These are phyloP conservation scores for Drosophila conformis DNA, from an alignment of 2,888 invertebrate genomes.

Conservation along the genomic window DNA sequence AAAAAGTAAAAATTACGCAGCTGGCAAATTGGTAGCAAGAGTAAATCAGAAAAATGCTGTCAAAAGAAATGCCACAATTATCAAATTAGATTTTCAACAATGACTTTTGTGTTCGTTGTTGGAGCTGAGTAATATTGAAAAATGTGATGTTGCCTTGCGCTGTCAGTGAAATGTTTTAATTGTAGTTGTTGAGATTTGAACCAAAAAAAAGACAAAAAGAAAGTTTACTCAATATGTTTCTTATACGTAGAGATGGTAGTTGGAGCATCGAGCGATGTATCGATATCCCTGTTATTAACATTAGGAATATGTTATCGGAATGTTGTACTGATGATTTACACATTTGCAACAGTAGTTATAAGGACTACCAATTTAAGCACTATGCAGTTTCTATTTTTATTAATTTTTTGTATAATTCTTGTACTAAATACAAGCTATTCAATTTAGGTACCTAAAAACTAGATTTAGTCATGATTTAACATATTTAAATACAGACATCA, in stretches of 20 bases:
- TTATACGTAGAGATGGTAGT: too few relatives aligned
- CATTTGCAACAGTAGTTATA: too few relatives aligned
- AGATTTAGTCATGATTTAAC: too few relatives aligned
- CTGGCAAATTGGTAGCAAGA: accelerated
- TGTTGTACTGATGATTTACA: too few relatives aligned
- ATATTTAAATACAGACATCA: too few relatives aligned
- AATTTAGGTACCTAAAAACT: not conserved
- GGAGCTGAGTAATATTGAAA: not conserved
- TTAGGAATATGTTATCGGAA: too few relatives aligned
- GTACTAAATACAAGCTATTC: not conserved
- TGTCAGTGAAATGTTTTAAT: not conserved
- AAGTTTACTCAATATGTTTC: too few relatives aligned
- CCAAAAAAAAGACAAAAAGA: too few relatives aligned
- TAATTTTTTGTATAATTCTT: not conserved
- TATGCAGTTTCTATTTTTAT: not conserved
- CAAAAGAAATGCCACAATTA: not conserved
- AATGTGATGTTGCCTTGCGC: not conserved
- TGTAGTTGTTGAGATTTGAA: not conserved
- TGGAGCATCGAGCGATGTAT: too few relatives aligned
- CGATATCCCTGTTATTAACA: too few relatives aligned
- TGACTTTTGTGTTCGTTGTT: not conserved
- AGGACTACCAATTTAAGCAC: not conserved
- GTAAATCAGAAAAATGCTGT: not conserved
- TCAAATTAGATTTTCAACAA: too few relatives aligned
- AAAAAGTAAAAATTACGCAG: not conserved